Evolutionary conservation across 2,113 vertebrate species (phyloP).

Genomic region (Rhabdomys dilectus): DNA sequence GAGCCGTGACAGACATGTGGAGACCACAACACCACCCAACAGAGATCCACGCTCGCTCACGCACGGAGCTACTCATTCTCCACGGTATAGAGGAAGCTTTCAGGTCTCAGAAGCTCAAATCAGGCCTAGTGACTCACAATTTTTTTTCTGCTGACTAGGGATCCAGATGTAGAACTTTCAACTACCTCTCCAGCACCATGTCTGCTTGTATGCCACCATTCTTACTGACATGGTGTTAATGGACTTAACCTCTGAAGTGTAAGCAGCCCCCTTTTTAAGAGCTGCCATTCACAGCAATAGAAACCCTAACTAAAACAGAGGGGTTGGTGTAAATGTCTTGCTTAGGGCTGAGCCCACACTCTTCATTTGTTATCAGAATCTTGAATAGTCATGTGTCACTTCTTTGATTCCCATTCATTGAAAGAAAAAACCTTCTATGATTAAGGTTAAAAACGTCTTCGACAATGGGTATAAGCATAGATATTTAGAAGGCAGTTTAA

Average conservation of each 20-base stretch:
- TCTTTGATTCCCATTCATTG: not conserved
- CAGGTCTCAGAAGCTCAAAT: too few species aligned
- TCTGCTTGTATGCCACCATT: not conserved
- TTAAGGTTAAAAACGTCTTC: not conserved
- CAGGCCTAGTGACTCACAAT: not conserved
- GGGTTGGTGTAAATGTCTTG: not conserved
- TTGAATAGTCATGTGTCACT: not conserved
- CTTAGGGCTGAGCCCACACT: not conserved
- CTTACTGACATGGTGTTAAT: not conserved
- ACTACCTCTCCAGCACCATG: not conserved
- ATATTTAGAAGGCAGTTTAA: not conserved
- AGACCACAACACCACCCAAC: too few species aligned
- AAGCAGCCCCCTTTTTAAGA: not conserved
- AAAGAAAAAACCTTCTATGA: not conserved
- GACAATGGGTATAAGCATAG: too few species aligned
- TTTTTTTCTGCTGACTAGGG: not conserved
- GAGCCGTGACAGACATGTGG: too few species aligned
- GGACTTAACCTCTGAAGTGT: not conserved
- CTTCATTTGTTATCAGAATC: not conserved
- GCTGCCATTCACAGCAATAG: not conserved
- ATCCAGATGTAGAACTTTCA: not conserved
- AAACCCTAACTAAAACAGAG: not conserved
- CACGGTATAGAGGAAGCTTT: too few species aligned
- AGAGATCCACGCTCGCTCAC: too few species aligned
- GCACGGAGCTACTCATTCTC: too few species aligned